A percentile compares a stretch with the other conserved stretches of the same genome.
These are phyloP conservation scores for Cosmorhoe ocellata DNA, from an alignment of 2,888 invertebrate genomes.

Conservation along the genomic window DNA sequence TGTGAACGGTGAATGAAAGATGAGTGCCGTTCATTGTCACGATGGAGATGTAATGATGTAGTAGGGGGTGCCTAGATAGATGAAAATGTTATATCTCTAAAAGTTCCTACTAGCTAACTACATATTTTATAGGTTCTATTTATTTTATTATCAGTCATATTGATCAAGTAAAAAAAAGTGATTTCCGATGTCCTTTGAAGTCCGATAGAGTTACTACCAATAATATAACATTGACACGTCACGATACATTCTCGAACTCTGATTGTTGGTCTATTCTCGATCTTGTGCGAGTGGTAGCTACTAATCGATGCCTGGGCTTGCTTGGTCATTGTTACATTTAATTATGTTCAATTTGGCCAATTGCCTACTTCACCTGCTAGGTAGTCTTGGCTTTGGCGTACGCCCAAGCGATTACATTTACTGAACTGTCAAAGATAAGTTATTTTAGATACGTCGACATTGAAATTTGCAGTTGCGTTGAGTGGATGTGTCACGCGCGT, in stretches of 20 bases:
- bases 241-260: too few species aligned
- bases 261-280: slow-evolving; percentile 43
- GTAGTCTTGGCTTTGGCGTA: slow-evolving; percentile 65
- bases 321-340: slow-evolving; percentile 76
- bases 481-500: slow-evolving; percentile 52
- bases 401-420: slow-evolving; percentile 76
- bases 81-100: neutral
- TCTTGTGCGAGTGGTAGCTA: slow-evolving; percentile 36
- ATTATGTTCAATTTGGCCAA: slow-evolving; percentile 77
- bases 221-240: too few species aligned
- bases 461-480: slow-evolving; percentile 62
- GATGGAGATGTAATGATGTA: slow-evolving; percentile 8
- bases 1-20: slow-evolving; percentile 37
- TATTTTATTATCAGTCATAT: too few species aligned
- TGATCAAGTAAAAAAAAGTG: too few species aligned
- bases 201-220: too few species aligned
- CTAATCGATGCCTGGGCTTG: slow-evolving; percentile 65
- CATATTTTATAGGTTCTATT: too few species aligned
- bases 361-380: slow-evolving; percentile 78
- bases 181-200: too few species aligned
- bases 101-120: too few species aligned
- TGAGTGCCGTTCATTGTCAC: slow-evolving; percentile 29
- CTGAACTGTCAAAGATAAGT: slow-evolving; percentile 81
- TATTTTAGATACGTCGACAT: slow-evolving; percentile 78
- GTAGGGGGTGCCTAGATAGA: neutral